Percentiles rank a stretch among this genome's conserved stretches.
Evolutionary conservation across 2,888 invertebrate genomes (phyloP).

Genomic region (Mythimna ferrago): DNA sequence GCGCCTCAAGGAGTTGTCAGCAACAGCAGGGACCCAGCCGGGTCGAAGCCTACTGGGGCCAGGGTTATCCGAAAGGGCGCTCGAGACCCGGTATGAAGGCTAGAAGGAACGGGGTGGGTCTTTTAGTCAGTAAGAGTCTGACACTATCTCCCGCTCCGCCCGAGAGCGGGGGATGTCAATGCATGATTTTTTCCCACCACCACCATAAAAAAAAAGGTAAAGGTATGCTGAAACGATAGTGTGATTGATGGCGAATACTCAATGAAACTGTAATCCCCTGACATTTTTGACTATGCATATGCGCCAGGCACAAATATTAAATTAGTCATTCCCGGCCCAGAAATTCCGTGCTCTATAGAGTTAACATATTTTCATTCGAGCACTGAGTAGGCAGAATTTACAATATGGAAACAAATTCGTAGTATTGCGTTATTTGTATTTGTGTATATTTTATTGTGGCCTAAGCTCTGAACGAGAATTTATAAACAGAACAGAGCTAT

Average conservation of each 20-base stretch:
- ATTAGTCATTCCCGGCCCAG: not conserved
- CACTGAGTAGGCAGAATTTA: conserved; percentile 6
- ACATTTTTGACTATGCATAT: not conserved
- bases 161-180: too few species aligned
- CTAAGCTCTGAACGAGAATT: not conserved
- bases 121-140: too few species aligned
- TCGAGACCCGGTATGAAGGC: too few species aligned
- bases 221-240: not conserved
- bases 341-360: not conserved
- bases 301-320: not conserved
- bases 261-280: not conserved
- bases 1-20: too few species aligned
- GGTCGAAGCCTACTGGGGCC: too few species aligned
- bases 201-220: too few species aligned
- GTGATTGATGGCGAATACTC: not conserved
- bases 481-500: not conserved
- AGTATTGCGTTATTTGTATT: conserved; percentile 18
- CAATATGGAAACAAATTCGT: conserved; percentile 43
- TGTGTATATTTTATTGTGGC: not conserved
- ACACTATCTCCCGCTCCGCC: too few species aligned
- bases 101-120: too few species aligned
- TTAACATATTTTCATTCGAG: conserved; percentile 24
- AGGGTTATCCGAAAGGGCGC: too few species aligned
- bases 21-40: too few species aligned
- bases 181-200: too few species aligned